Evolutionary conservation across 1,140 invertebrate species (phyloP).

Genomic region (Stegodyphus mimosarum): DNA sequence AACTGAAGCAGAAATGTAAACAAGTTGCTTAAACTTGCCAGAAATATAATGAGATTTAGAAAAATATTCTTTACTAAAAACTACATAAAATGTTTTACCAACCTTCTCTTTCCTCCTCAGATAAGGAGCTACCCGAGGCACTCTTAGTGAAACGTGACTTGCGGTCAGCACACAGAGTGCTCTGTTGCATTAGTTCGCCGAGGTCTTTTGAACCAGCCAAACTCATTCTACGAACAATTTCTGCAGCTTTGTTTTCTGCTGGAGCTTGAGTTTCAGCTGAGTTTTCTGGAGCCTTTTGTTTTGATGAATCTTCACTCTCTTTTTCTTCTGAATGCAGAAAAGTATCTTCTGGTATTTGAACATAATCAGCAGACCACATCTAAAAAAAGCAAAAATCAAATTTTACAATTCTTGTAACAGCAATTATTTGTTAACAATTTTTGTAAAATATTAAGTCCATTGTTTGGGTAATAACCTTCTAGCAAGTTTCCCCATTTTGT

Average conservation of each 20-base stretch:
- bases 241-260: constrained; percentile 69
- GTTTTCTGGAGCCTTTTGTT: background rate
- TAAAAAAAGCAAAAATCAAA: constrained; percentile 66
- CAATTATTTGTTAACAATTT: too few species aligned
- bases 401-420: too few species aligned
- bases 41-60: too few species aligned
- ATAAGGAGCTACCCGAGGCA: constrained; percentile 86
- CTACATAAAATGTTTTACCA: constrained; percentile 64
- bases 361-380: constrained; percentile 97
- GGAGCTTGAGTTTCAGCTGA: constrained; percentile 63
- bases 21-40: too few species aligned
- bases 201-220: constrained; percentile 71
- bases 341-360: constrained; percentile 79
- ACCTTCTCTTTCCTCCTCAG: constrained; percentile 74
- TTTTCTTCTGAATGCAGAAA: constrained; percentile 51
- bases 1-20: too few species aligned
- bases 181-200: constrained; percentile 47
- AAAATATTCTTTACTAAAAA: background rate
- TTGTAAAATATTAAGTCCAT: too few species aligned
- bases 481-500: too few species aligned
- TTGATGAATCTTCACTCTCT: constrained; percentile 24
- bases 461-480: too few species aligned
- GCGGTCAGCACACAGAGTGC: constrained; percentile 33
- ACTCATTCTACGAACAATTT: constrained; percentile 85
- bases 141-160: constrained; percentile 73